Evolutionary conservation across 2,888 invertebrate genomes (phyloP).

Genomic region (Aricia artaxerxes): DNA sequence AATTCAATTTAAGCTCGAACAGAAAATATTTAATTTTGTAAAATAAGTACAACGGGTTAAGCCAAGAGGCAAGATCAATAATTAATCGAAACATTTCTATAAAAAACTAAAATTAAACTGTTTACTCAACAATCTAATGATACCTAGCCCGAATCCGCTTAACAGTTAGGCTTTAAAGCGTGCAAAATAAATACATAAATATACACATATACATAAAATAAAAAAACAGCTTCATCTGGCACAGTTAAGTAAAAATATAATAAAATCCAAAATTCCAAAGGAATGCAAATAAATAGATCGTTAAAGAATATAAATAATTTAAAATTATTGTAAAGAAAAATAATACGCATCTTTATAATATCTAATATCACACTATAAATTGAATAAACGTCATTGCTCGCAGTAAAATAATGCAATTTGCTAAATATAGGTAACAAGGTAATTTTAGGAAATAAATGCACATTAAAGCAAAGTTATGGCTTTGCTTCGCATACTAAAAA

Average conservation of each 20-base stretch:
- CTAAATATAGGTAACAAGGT: slow-evolving; percentile 12
- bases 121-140: not conserved
- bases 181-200: not conserved
- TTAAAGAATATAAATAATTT: not conserved
- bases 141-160: not conserved
- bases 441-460: not conserved
- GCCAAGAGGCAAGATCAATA: not conserved
- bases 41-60: not conserved
- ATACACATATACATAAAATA: not conserved
- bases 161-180: not conserved
- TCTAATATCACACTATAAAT: slow-evolving; percentile 26
- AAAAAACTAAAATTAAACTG: not conserved
- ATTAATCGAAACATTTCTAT: not conserved
- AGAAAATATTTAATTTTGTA: not conserved
- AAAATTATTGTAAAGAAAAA: not conserved
- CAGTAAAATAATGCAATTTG: not conserved
- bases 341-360: slow-evolving; percentile 4
- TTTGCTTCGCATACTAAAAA: not conserved
- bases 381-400: slow-evolving; percentile 21
- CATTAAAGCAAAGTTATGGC: not conserved
- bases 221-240: not conserved
- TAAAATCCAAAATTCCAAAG: not conserved
- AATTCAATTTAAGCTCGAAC: not conserved
- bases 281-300: not conserved
- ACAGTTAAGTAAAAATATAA: not conserved